Evolutionary conservation across 2,797 vertebrate genomes (phyloP), one percentile per base, ranked within the genome.

Genomic region (Mormyrops attenuatus): DNA sequence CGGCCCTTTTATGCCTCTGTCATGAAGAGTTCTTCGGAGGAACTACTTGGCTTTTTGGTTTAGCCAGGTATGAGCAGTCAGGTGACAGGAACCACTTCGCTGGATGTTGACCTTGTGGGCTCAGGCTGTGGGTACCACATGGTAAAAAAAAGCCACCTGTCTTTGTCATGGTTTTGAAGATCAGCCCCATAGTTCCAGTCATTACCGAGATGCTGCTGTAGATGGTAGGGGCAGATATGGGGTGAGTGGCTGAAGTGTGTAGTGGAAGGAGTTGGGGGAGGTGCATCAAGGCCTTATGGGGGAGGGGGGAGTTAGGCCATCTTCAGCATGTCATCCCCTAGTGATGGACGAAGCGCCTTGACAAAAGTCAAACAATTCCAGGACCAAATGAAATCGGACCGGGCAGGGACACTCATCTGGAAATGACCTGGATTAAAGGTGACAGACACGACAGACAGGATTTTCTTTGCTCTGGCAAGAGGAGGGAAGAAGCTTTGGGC

Each of bases 321-420:
- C 13, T 53, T 87, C 80, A 89, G 82, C 0, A 63, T 15, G 44
- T 38, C 9, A 20, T 11, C 22, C 22, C 15, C 44, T 13, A 13
- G 26, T 89, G 30, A 60, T 49, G 15, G 26, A 50, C 3, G 2
- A 52, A 57, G 13, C 13, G n/a, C 53, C 52, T 87, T 8, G 34
- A 44, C 34, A 55, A 85, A 89, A 85, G 88, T 57, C 73, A 20
- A 60, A 89, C 66, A 26, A 85, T 38, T 85, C 80, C 5, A 41
- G 60, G 49, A 87, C 60, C 84, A 38, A 77, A 69, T 15, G 4
- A 57, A 85, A 85, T n/a, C 6, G 82, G 26, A 34, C 30, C 57
- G 11, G 82, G 30, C 60, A 20, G 50, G 88, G 0, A 86, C 26
- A 63, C 41, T 11, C 84, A 9, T 87, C 47, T 77, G 85, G 63